phyloP scores from a whole-genome alignment of 2,888 invertebrate species.

The Drosophila ezoana region DNA sequence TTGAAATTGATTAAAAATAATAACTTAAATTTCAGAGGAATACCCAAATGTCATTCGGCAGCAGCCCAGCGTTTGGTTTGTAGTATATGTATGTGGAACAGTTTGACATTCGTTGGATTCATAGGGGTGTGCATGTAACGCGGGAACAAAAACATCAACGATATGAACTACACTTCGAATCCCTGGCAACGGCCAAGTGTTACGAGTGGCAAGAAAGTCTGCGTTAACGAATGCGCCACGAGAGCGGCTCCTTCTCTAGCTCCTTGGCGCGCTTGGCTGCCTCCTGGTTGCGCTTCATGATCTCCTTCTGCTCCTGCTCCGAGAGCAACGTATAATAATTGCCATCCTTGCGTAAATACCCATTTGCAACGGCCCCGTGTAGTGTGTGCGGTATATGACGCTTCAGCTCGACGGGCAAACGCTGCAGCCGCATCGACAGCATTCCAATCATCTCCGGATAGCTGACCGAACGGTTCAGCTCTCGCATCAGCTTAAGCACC shows the following conservation, averaged over 20 bases:
- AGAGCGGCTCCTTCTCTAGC: constrained; percentile 64
- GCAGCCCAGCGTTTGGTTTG: constrained; percentile 27
- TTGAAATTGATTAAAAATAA: constrained; percentile 40
- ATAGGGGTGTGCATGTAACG: constrained; percentile 15
- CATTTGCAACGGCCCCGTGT: constrained; percentile 57
- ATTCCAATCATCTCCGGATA: constrained; percentile 57
- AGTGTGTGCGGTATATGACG: constrained; percentile 61
- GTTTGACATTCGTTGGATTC: constrained; percentile 13
- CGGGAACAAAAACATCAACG: constrained; percentile 29
- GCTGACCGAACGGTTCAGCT: constrained; percentile 56
- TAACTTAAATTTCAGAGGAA: constrained; percentile 51
- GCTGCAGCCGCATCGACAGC: constrained; percentile 50
- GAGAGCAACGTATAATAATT: constrained; percentile 55
- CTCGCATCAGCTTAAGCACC: constrained; percentile 48
- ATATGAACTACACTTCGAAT: constrained; percentile 17
- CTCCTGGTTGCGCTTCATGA: constrained; percentile 57
- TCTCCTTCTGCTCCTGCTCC: constrained; percentile 55
- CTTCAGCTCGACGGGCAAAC: constrained; percentile 58
- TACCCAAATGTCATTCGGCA: constrained; percentile 35
- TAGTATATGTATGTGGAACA: not conserved
- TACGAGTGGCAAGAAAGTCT: not conserved
- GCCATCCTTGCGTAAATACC: constrained; percentile 61
- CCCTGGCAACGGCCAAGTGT: constrained; percentile 12
- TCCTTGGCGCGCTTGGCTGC: constrained; percentile 66
- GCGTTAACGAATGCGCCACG: constrained; percentile 66